Evolutionary conservation across 2,797 vertebrate species (phyloP).

Genomic region (Labroides dimidiatus): DNA sequence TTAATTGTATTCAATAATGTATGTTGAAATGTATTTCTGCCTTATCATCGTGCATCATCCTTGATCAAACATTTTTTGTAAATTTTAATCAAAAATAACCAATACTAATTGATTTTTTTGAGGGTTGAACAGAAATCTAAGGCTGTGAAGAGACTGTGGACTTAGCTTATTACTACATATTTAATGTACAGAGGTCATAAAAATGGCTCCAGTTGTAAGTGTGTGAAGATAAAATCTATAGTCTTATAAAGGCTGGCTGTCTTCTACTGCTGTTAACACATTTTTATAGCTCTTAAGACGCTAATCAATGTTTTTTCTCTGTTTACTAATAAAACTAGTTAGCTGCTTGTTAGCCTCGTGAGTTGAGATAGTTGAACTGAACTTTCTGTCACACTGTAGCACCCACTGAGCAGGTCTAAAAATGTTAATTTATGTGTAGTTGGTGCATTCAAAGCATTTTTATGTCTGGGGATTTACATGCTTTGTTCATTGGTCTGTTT

Average conservation of each 20-base stretch:
- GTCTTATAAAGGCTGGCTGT: not conserved
- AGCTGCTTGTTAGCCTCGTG: conserved; percentile 4
- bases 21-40: not conserved
- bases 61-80: not conserved
- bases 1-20: not conserved
- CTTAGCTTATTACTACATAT: conserved; percentile 35
- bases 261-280: conserved; percentile 14
- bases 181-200: conserved; percentile 46
- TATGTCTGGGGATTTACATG: not conserved
- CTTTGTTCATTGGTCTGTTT: not conserved
- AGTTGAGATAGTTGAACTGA: not conserved
- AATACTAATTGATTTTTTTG: not conserved
- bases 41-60: not conserved
- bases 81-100: not conserved
- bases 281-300: conserved; percentile 7
- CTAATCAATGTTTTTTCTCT: not conserved
- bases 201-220: not conserved
- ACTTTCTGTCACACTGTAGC: not conserved
- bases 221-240: conserved; percentile 10
- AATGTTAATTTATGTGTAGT: not conserved
- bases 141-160: conserved; percentile 22
- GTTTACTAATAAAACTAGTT: not conserved
- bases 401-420: conserved; percentile 2
- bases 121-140: not conserved
- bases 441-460: not conserved